Conservation (phyloP, 2,797 vertebrate genomes). For the Chaetodon trifasciatus region DNA sequence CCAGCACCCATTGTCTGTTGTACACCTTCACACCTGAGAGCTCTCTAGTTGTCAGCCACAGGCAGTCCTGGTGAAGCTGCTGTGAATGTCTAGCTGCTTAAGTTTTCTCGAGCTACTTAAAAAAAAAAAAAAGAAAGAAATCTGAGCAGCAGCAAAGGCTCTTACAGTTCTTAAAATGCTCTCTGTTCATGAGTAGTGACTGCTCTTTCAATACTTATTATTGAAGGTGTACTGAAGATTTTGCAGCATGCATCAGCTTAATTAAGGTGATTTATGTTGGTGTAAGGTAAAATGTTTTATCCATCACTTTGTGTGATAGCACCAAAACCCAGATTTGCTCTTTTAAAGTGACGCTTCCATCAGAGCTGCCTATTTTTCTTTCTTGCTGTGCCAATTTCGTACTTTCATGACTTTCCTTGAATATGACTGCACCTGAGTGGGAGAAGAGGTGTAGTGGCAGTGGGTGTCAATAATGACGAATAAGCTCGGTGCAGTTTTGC, state of each 20-base stretch:
- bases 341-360: conserved; percentile 1
- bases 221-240: neutral
- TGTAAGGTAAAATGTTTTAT: neutral
- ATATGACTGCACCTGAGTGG: neutral
- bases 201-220: neutral
- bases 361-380: neutral
- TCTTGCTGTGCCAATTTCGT: neutral
- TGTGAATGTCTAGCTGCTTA: neutral
- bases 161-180: neutral
- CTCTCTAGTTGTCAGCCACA: neutral
- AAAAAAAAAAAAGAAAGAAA: neutral
- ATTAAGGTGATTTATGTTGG: neutral
- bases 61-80: neutral
- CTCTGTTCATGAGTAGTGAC: neutral
- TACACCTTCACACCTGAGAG: conserved; percentile 12
- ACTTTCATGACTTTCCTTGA: neutral
- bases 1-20: neutral
- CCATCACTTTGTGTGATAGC: neutral
- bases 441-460: neutral
- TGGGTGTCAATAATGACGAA: conserved; percentile 11
- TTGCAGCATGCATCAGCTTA: neutral
- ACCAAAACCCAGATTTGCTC: neutral
- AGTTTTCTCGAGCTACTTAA: neutral
- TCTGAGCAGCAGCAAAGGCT: neutral
- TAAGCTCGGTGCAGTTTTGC: neutral